These are phyloP conservation scores for Drosophila greeni DNA, from an alignment of 2,888 invertebrate genomes.

Conservation along the genomic window DNA sequence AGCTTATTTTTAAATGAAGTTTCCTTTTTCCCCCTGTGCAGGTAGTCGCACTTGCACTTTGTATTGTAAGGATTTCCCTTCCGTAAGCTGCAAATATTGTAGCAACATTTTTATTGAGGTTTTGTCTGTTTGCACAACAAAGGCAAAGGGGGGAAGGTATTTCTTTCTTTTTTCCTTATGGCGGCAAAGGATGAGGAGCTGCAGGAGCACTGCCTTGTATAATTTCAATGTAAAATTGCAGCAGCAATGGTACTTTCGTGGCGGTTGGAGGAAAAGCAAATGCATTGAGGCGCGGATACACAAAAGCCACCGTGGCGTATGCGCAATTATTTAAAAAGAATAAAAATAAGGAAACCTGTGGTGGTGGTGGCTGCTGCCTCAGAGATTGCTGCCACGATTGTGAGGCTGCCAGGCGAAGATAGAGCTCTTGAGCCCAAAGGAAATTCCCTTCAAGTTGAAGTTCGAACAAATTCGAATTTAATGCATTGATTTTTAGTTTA, in stretches of 20 bases:
- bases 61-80: slow-evolving; percentile 63
- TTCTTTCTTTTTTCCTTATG: slow-evolving; percentile 31
- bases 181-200: slow-evolving; percentile 3
- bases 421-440: slow-evolving; percentile 8
- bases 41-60: slow-evolving; percentile 39
- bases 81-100: slow-evolving; percentile 73
- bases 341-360: slow-evolving; percentile 28
- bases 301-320: slow-evolving; percentile 72
- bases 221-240: slow-evolving; percentile 69
- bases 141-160: slow-evolving; percentile 49
- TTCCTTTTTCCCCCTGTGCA: background rate
- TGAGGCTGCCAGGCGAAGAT: slow-evolving; percentile 3
- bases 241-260: slow-evolving; percentile 60
- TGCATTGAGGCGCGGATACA: slow-evolving; percentile 64
- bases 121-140: slow-evolving; percentile 72
- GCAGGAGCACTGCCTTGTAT: slow-evolving; percentile 36
- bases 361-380: slow-evolving; percentile 22
- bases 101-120: slow-evolving; percentile 74
- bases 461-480: slow-evolving; percentile 7
- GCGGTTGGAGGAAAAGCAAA: slow-evolving; percentile 44
- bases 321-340: slow-evolving; percentile 68
- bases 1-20: background rate
- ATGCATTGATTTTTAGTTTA: slow-evolving; percentile 1
- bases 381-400: slow-evolving; percentile 22
- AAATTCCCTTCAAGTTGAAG: slow-evolving; percentile 24